Conservation (phyloP, 2,113 vertebrate genomes). For the Hassar affinis region DNA sequence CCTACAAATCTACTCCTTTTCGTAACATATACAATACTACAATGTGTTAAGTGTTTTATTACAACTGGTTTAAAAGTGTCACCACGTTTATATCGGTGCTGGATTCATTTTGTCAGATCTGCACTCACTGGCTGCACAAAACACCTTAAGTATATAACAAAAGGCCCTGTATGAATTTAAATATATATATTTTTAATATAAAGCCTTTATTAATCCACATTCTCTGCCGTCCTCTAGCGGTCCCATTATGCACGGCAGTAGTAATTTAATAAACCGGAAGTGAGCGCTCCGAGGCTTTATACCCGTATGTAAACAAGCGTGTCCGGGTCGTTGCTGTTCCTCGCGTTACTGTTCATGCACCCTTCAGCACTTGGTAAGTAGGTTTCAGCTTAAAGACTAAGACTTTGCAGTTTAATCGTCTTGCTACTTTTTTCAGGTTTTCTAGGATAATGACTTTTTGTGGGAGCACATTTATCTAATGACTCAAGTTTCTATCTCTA, state of each 20-base stretch:
- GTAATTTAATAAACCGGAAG: not conserved
- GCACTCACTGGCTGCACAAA: not conserved
- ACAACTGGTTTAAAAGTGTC: not conserved
- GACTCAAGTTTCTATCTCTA: not conserved
- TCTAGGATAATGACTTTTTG: not conserved
- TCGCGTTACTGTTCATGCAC: not conserved
- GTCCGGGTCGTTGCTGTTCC: not conserved
- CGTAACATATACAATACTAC: not conserved
- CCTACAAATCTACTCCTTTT: not conserved
- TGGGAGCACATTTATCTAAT: not conserved
- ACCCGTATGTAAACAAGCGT: conserved; percentile 27
- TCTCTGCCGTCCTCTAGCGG: not conserved
- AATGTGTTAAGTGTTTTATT: not conserved
- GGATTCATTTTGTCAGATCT: not conserved
- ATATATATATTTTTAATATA: no score
- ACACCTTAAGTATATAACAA: not conserved
- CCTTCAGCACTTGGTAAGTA: not conserved
- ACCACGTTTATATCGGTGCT: not conserved
- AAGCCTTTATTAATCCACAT: not conserved
- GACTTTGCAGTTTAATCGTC: not conserved
- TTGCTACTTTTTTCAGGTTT: no score
- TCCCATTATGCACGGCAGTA: not conserved
- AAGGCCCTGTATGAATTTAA: no score
- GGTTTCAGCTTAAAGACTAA: not conserved
- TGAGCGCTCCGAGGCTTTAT: not conserved